Evolutionary conservation across 2,113 vertebrate genomes (phyloP), one percentile per base, ranked within the genome.

Genomic region (Ia io): DNA sequence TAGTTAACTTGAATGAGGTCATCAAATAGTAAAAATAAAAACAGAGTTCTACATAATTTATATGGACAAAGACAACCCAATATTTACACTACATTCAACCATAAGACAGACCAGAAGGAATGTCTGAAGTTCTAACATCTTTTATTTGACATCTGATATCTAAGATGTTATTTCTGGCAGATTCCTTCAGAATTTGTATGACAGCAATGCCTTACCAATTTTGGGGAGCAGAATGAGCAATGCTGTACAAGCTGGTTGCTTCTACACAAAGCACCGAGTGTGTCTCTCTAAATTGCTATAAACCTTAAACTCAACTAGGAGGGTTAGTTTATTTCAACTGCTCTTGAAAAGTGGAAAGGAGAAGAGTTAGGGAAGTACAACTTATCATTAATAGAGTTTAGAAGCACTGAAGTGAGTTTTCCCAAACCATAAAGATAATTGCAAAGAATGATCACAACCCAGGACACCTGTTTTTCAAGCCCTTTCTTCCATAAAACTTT

Each of bases 161-260:
- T 80, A 91, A 90, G 18, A 51, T 92, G 76, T 32, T 70, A 69
- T 89, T 94, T 90, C 71, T 90, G 94, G 23, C 40, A 84, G 87
- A 74, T 35, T 84, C 73, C 47, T 94, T 53, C 30, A 86, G 30
- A 53, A 63, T 90, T 91, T 93, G 53, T 51, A 9, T 74, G 83
- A 71, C 22, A 94, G 42, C 22, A 77, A 56, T 23, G 23, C n/a
- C 28, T 96, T 69, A 73, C 51, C 42, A 90, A 40, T 23, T 51
- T 59, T 1, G 32, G 84, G 32, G 23, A 95, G 30, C 67, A 80
- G 88, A 95, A 73, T 85, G 77, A 94, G 83, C 53, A 90, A n/a
- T 35, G 53, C 9, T 47, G 42, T 1, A 18, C 11, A 56, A 83
- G 42, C 25, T 92, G 35, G 69, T 69, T 51, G 30, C 9, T 51